Evolutionary conservation across 2,113 vertebrate species (phyloP), one percentile per base, ranked within the genome.

Genomic region (Fukomys damarensis): DNA sequence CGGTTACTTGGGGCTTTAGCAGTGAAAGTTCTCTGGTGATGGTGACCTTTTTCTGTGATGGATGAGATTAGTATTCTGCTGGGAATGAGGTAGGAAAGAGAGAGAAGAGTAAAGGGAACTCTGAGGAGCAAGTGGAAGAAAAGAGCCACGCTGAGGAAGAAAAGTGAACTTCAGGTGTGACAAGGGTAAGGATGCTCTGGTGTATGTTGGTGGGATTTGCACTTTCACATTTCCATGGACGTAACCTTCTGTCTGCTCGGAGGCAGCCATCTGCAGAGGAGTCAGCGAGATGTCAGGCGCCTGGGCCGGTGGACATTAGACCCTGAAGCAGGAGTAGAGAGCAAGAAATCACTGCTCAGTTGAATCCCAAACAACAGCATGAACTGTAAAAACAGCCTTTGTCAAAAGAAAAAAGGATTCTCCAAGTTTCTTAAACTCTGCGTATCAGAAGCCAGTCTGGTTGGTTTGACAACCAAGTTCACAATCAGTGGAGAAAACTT

Each of bases 21-120:
- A 72, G 17, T 54, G 46, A 81, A 46, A 63, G 52, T 89, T 95
- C 35, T 63, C 86, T 12, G 26, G 26, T 26, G 58, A 81, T 24
- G 52, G 3, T 85, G 70, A 92, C 94, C 82, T 89, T 94, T 96
- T 72, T 85, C 77, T 41, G 3, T 96, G 96, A 83, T 66, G 12
- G 65, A 59, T 46, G 35, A 70, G 30, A 41, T 41, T 58, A 5
- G 1, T 77, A 28, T 59, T 93, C 38, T 82, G 72, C 86, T 68
- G 81, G 76, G 81, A 87, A 26, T 11, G 52, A 35, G 24, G 14
- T 65, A 81, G 14, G 28, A 66, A 89, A 77, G 19, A 65, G 3
- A 22, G 5, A 20, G 22, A 81, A 86, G 77, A 58, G 16, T 81
- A 94, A 85, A 26, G 24, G 63, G 35, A 68, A 16, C 77, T 56